phyloP scores from a whole-genome alignment of 2,888 invertebrate genomes.

The Zeuzera pyrina region DNA sequence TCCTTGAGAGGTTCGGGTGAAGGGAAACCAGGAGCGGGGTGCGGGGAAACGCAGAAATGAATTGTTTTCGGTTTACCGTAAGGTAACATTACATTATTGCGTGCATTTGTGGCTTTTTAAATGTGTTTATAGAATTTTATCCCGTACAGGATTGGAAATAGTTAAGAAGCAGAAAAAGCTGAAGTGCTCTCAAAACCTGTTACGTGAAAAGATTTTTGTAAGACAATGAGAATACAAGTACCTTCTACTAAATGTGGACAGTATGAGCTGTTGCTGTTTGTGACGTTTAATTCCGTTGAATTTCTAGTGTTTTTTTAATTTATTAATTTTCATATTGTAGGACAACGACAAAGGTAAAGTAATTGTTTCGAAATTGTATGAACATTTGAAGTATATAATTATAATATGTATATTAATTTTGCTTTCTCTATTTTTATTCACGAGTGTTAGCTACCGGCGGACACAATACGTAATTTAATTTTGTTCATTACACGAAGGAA shows the following conservation, averaged over 20 bases:
- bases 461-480: conserved; percentile 54
- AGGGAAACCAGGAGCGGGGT: conserved; percentile 18
- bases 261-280: too few species aligned
- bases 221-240: too few species aligned
- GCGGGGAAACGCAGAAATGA: conserved; percentile 39
- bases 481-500: conserved; percentile 40
- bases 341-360: neutral
- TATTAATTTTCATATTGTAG: neutral
- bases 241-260: too few species aligned
- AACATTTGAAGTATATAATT: too few species aligned
- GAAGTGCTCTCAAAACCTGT: neutral
- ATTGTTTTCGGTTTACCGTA: conserved; percentile 58
- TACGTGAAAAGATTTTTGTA: too few species aligned
- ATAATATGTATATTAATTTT: too few species aligned
- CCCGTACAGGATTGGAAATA: conserved; percentile 10
- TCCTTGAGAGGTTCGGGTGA: conserved; percentile 23
- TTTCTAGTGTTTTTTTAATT: too few species aligned
- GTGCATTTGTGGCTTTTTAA: conserved; percentile 55
- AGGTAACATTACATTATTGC: conserved; percentile 56
- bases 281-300: too few species aligned
- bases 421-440: too few species aligned
- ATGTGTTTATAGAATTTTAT: conserved; percentile 45
- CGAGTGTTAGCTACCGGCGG: conserved; percentile 29
- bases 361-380: too few species aligned
- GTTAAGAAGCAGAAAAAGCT: neutral